Evolutionary conservation across 2,797 vertebrate genomes (phyloP).

Genomic region (Sebastolobus altivelis): DNA sequence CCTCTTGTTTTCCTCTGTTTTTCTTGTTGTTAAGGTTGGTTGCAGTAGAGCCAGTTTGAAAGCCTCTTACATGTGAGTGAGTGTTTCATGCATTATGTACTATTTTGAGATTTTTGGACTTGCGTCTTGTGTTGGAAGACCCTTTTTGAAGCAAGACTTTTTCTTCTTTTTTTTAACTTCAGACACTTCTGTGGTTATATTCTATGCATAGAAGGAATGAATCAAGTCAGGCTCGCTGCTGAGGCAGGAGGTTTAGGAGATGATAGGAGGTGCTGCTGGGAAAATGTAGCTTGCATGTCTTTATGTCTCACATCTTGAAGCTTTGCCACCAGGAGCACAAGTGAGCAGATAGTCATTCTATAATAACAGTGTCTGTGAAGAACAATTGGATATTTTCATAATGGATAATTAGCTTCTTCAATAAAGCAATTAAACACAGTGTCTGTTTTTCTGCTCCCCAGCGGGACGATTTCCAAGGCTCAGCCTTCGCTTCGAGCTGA

Average conservation of each 20-base stretch:
- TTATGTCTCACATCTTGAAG: conserved; percentile 24
- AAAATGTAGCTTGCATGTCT: conserved; percentile 28
- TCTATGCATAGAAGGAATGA: conserved; percentile 70
- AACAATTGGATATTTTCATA: conserved; percentile 28
- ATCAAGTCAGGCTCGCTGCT: conserved; percentile 40
- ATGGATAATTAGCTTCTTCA: conserved; percentile 36
- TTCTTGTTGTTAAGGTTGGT: background rate
- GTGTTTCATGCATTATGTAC: conserved; percentile 30
- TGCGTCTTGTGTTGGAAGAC: conserved; percentile 30
- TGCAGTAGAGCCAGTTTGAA: background rate
- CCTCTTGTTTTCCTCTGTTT: background rate
- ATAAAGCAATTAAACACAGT: conserved; percentile 24
- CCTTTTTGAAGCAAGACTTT: conserved; percentile 53
- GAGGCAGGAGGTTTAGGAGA: conserved; percentile 58
- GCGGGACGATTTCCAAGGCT: conserved; percentile 96
- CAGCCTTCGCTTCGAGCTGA: conserved; percentile 93
- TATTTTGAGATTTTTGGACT: conserved; percentile 26
- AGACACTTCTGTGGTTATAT: conserved; percentile 49
- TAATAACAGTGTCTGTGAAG: background rate
- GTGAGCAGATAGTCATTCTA: conserved; percentile 14
- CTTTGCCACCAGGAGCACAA: conserved; percentile 30
- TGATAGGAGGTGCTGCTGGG: conserved; percentile 39
- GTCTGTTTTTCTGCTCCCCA: conserved; percentile 68
- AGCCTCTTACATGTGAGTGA: background rate
- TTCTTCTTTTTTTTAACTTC: conserved; percentile 10